Conservation (phyloP, 2,797 vertebrate species). For the Myotis vivesi region DNA sequence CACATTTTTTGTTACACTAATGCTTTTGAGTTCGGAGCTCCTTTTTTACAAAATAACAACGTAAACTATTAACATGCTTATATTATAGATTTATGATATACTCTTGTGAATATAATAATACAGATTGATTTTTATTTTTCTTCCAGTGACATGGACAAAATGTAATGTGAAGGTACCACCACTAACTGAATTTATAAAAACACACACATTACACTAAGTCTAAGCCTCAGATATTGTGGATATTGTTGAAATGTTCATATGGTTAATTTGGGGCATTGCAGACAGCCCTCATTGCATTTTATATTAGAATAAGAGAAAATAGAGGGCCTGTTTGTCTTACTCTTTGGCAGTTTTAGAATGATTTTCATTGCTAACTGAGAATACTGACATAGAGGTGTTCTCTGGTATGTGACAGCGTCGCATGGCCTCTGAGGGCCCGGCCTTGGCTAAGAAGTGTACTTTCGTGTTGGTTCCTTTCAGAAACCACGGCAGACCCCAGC, state of each 20-base stretch:
- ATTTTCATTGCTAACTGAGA: conserved; percentile 57
- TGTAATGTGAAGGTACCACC: neutral
- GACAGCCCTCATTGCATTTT: neutral
- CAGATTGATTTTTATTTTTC: conserved; percentile 22
- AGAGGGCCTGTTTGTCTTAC: neutral
- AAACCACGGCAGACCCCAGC: conserved; percentile 63
- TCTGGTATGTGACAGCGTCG: conserved; percentile 4
- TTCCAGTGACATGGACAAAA: neutral
- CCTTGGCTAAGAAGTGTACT: conserved; percentile 15
- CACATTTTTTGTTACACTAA: neutral
- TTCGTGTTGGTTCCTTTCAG: conserved; percentile 55
- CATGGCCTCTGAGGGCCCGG: conserved; percentile 50
- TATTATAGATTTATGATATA: neutral
- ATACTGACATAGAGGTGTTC: neutral
- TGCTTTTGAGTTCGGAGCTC: neutral
- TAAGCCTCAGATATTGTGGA: neutral
- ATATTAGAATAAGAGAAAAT: neutral
- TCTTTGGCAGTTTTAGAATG: neutral
- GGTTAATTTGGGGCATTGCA: neutral
- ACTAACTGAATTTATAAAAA: neutral
- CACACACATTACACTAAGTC: neutral
- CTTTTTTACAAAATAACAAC: conserved; percentile 27
- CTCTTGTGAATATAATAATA: neutral
- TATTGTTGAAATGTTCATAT: neutral
- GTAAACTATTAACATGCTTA: neutral